phyloP scores from a whole-genome alignment of 92 coral and sea anemone genomes.

The Actinernus sp. region DNA sequence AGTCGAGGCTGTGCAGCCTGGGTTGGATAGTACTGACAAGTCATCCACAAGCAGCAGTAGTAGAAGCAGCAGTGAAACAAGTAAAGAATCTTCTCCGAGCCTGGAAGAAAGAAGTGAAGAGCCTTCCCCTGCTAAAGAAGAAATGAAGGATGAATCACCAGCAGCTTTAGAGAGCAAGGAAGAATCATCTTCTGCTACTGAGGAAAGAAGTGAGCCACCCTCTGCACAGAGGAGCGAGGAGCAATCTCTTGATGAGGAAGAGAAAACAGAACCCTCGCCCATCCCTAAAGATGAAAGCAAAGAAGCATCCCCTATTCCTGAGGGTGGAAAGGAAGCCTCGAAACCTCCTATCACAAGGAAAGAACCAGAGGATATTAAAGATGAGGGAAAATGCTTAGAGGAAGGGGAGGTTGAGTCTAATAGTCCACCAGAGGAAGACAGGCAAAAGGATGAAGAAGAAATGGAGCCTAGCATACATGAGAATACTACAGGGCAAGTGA shows the following conservation, averaged over 20 bases:
- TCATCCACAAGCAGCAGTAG: conserved; percentile 3
- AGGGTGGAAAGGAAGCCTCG: neutral
- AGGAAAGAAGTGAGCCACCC: conserved; percentile 13
- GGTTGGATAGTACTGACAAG: too few relatives aligned
- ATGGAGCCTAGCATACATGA: conserved; percentile 46
- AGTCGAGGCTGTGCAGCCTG: too few relatives aligned
- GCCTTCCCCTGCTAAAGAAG: conserved; percentile 9
- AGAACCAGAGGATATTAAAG: neutral
- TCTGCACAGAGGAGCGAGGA: conserved; percentile 9
- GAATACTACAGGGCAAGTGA: too few relatives aligned
- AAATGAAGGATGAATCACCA: neutral
- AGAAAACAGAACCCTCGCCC: neutral
- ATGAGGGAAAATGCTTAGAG: neutral
- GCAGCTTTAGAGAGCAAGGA: conserved; percentile 11
- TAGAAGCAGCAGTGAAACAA: conserved; percentile 5
- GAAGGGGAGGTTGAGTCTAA: neutral
- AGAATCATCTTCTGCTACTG: conserved; percentile 29
- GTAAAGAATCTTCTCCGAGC: conserved; percentile 11
- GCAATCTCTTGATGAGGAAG: neutral
- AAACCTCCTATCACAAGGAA: neutral
- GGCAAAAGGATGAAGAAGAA: conserved; percentile 29
- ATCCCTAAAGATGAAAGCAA: conserved; percentile 8
- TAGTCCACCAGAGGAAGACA: neutral
- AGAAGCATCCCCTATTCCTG: conserved; percentile 9
- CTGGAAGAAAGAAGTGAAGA: neutral